These are phyloP conservation scores for Tetranychus piercei DNA, from an alignment of 2,888 invertebrate genomes.

Conservation along the genomic window DNA sequence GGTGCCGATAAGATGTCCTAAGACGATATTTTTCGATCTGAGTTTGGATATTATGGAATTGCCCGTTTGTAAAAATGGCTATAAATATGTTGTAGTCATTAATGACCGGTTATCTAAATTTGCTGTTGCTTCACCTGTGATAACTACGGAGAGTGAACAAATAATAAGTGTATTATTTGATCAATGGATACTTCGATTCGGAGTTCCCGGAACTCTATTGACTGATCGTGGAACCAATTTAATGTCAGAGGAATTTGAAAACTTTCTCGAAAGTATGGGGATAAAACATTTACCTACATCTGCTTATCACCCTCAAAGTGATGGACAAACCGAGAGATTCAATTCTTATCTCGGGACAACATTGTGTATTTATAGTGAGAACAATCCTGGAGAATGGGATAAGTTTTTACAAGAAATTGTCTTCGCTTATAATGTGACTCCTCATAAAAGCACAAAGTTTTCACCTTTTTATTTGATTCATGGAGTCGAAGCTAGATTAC, in stretches of 20 bases:
- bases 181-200: slow-evolving; percentile 2
- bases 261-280: background rate
- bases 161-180: background rate
- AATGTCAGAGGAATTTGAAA: background rate
- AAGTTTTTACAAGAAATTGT: background rate
- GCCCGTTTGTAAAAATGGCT: background rate
- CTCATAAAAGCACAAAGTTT: background rate
- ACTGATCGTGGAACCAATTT: background rate
- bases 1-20: background rate
- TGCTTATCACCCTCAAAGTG: slow-evolving; percentile 4
- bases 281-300: background rate
- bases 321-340: slow-evolving; percentile 13
- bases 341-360: background rate
- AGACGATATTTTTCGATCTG: background rate
- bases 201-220: background rate
- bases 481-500: background rate
- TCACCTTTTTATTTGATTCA: background rate
- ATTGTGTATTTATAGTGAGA: background rate
- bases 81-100: background rate
- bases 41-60: slow-evolving; percentile 2
- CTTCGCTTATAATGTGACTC: background rate
- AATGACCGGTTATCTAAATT: slow-evolving; percentile 7
- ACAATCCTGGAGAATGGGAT: background rate
- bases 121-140: background rate
- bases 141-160: background rate